These are phyloP conservation scores for cattle (Bos taurus) DNA, from an alignment of 2,113 vertebrate genomes.

Conservation along the genomic window DNA sequence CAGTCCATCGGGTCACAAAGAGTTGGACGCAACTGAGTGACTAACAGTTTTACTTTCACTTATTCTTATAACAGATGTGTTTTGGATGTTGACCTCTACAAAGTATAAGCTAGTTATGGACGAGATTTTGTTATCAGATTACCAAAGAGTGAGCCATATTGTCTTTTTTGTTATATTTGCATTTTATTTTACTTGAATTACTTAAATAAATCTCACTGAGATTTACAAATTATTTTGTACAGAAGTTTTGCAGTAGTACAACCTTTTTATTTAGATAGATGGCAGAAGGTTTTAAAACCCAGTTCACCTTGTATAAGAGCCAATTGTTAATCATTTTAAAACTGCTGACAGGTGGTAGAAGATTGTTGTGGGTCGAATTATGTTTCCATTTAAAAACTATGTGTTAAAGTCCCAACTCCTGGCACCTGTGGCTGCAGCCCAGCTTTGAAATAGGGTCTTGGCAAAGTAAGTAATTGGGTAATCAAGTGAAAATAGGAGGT, in stretches of 20 bases:
- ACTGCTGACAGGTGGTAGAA: neutral
- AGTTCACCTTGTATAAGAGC: neutral
- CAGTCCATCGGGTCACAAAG: neutral
- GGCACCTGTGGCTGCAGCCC: neutral
- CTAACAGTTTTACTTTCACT: neutral
- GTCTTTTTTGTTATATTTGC: neutral
- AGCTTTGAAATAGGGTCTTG: neutral
- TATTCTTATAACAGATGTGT: neutral
- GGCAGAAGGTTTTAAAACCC: neutral
- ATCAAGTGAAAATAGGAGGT: neutral
- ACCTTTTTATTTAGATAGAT: neutral
- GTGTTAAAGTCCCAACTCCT: neutral
- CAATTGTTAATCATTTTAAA: neutral
- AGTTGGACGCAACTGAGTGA: neutral
- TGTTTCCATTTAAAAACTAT: neutral
- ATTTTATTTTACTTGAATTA: constrained; percentile 8
- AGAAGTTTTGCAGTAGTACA: neutral
- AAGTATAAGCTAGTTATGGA: neutral
- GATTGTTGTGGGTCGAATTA: neutral
- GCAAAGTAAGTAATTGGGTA: neutral
- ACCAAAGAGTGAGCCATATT: neutral
- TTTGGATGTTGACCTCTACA: neutral
- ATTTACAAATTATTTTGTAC: neutral
- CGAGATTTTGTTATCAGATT: neutral
- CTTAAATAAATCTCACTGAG: neutral